Evolutionary conservation across 2,888 invertebrate species (phyloP).

Genomic region (Anarsia innoxiella): DNA sequence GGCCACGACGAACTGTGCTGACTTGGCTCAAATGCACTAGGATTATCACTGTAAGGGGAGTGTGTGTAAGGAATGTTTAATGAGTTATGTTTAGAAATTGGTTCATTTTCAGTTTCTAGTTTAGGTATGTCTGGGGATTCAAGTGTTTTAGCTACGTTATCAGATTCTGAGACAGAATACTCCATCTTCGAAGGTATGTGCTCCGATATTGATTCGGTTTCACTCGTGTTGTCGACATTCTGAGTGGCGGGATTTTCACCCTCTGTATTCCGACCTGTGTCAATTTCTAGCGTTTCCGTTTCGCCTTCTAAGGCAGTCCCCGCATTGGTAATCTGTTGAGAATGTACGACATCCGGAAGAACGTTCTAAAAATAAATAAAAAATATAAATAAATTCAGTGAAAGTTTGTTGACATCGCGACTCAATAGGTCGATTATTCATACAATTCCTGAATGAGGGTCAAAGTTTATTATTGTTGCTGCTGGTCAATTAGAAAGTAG

Average conservation of each 20-base stretch:
- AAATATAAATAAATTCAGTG: conserved; percentile 41
- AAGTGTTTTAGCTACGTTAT: conserved; percentile 27
- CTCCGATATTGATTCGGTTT: conserved; percentile 63
- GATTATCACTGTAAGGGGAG: conserved; percentile 37
- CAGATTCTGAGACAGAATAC: conserved; percentile 45
- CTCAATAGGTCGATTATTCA: conserved; percentile 14
- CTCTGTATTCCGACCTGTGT: conserved; percentile 27
- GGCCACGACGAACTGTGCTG: conserved; percentile 53
- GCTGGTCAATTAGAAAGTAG: conserved; percentile 15
- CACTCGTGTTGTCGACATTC: conserved; percentile 38
- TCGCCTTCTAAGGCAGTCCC: conserved; percentile 38
- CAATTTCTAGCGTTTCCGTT: conserved; percentile 30
- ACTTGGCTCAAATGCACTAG: conserved; percentile 38
- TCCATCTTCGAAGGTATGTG: conserved; percentile 57
- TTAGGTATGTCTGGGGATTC: conserved; percentile 31
- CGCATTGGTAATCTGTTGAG: conserved; percentile 58
- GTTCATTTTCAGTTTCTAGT: conserved; percentile 31
- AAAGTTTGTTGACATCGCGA: conserved; percentile 20
- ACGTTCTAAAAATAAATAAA: conserved; percentile 72
- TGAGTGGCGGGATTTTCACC: conserved; percentile 25
- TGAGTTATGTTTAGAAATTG: conserved; percentile 33
- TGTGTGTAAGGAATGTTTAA: conserved; percentile 32
- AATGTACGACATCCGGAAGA: conserved; percentile 73
- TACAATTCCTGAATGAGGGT: conserved; percentile 18
- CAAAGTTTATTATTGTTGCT: conserved; percentile 3